These are phyloP conservation scores for Helarctos malayanus DNA, from an alignment of 2,797 vertebrate genomes.

Conservation along the genomic window DNA sequence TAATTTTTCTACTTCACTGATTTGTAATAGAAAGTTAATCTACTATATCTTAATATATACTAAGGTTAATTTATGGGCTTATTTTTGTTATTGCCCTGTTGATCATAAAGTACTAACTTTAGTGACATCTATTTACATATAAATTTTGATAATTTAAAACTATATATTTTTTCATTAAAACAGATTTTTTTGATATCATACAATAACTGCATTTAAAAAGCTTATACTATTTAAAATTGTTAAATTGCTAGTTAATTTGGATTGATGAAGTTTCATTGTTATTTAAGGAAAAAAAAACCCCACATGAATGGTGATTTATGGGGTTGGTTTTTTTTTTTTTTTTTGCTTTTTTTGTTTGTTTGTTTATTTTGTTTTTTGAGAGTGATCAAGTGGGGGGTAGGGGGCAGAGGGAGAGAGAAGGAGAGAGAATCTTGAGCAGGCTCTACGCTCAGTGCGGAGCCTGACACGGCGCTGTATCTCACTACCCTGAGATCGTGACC, in stretches of 20 bases:
- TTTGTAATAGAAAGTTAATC: slow-evolving; percentile 9
- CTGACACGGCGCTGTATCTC: background rate
- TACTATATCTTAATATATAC: background rate
- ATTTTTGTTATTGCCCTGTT: slow-evolving; percentile 4
- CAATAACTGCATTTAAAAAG: background rate
- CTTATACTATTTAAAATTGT: slow-evolving; percentile 22
- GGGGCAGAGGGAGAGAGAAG: background rate
- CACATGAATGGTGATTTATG: background rate
- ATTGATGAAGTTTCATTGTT: slow-evolving; percentile 30
- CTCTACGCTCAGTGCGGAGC: background rate
- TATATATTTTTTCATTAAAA: slow-evolving; percentile 35
- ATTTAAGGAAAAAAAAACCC: background rate
- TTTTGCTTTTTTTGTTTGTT: background rate
- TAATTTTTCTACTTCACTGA: background rate
- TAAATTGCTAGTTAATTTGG: slow-evolving; percentile 31
- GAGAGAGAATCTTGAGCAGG: background rate
- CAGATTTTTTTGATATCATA: background rate
- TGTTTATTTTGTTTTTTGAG: background rate
- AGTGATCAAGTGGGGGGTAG: background rate
- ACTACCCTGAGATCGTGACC: background rate
- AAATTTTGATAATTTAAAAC: background rate
- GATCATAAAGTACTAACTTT: background rate
- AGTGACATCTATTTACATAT: background rate
- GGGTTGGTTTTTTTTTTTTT: background rate
- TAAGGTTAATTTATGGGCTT: background rate